Base-by-base conservation (phyloP, 1,140 invertebrate species). In the Drosophila hydei region DNA sequence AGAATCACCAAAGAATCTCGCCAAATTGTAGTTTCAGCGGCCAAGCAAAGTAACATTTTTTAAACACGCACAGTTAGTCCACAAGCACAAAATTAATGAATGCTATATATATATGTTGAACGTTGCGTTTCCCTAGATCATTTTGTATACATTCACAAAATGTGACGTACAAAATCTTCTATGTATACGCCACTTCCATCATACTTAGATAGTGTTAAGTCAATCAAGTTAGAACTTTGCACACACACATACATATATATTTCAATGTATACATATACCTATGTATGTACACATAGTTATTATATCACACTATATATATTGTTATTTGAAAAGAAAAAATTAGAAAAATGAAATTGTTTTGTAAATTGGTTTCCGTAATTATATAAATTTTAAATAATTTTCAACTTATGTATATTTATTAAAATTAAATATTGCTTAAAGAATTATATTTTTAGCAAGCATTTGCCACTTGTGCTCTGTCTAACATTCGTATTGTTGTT, bases 1-100 rank as follows among this genome's bases (percentile, higher is more conserved):
- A 65, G 21, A 72, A 47, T 59, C 58, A 67, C 56, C 58, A 67
- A 75, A 72, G 62, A 75, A 72, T 75, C 18, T 72, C 73, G 69
- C 50, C 61, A 75, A 72, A 72, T 67, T 61, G 62, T 48, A 75
- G 56, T 42, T 50, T 43, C 67, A 71, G 60, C 45, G 67, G 60
- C 67, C 59, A 71, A 70, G 40, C 72, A 23, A 74, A 71, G 48
- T 74, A 74, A 70, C n/a, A 55, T 38, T n/a, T 18, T 30, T 4
- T 8, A 30, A 16, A 18, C 18, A 45, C 0, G 6, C 27, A 7
- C 6, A 30, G 7, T 8, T 33, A 33, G 9, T 11, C 30, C 9
- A 33, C 9, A 12, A 45, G 42, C 42, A 19, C 18, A 43, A 19
- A 43, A 38, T 33, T 33, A 33, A 16, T 42, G 16, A 42, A 14